Evolutionary conservation across 2,888 invertebrate species (phyloP).

Genomic region (Conus canariensis): DNA sequence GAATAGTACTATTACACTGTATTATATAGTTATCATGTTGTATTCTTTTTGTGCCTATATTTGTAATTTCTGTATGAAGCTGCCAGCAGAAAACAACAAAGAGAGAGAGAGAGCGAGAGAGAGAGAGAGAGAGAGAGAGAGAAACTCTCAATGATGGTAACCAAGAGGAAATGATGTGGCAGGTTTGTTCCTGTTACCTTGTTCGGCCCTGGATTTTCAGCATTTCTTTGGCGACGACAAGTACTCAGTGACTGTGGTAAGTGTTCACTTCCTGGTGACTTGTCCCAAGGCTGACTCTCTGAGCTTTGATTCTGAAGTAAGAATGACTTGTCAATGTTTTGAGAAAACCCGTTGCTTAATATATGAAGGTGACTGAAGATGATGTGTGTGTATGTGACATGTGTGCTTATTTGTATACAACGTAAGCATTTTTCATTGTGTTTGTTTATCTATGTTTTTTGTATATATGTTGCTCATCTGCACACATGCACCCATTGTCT

Average conservation of each 20-base stretch:
- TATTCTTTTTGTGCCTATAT: not conserved
- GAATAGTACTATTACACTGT: too few relatives aligned
- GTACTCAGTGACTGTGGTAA: constrained; percentile 60
- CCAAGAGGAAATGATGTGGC: constrained; percentile 2
- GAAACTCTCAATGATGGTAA: not conserved
- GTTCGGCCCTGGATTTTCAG: constrained; percentile 67
- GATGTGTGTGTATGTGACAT: not conserved
- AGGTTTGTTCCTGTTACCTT: constrained; percentile 68
- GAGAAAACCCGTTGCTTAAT: not conserved
- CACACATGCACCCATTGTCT: not conserved
- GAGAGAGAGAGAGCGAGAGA: too few relatives aligned
- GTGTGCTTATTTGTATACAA: not conserved
- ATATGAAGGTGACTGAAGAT: not conserved
- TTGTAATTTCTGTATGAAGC: too few relatives aligned
- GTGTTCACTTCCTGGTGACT: constrained; percentile 36
- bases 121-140: too few relatives aligned
- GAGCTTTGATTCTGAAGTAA: not conserved
- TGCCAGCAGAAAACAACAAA: too few relatives aligned
- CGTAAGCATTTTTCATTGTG: not conserved
- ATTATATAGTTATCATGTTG: not conserved
- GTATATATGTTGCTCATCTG: not conserved
- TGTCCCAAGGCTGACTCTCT: not conserved
- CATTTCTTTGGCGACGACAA: constrained; percentile 60
- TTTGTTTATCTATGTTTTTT: not conserved
- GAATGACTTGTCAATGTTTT: not conserved